These are phyloP conservation scores for Ligdia adustata DNA, from an alignment of 2,888 invertebrate species.

Conservation along the genomic window DNA sequence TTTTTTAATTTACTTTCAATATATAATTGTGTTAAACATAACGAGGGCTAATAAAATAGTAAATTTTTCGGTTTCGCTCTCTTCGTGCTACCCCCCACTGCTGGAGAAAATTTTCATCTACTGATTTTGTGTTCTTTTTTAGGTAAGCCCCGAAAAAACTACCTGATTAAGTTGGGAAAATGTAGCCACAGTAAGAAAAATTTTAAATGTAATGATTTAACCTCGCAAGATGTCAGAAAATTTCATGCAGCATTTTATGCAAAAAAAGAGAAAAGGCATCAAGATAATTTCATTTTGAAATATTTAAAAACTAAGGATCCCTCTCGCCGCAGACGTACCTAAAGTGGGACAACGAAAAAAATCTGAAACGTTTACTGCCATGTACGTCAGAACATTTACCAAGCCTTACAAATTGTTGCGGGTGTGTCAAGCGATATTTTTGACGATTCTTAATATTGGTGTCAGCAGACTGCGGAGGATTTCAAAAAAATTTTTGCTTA, in stretches of 20 bases:
- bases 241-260: neutral
- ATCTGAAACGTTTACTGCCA: neutral
- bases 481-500: neutral
- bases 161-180: neutral
- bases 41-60: too few relatives aligned
- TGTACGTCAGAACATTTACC: neutral
- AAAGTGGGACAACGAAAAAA: neutral
- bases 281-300: neutral
- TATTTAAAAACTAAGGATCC: neutral
- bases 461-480: neutral
- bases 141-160: neutral
- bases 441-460: neutral
- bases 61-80: too few relatives aligned
- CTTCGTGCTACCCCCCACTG: too few relatives aligned
- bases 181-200: neutral
- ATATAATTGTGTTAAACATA: too few relatives aligned
- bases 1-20: too few relatives aligned
- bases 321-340: neutral
- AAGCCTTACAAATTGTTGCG: too few relatives aligned
- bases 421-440: too few relatives aligned
- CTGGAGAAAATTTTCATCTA: too few relatives aligned
- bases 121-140: too few relatives aligned
- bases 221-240: neutral
- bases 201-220: neutral
- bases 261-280: neutral